A percentile compares a stretch with the other conserved stretches of the same genome.
Conservation (phyloP, 2,888 invertebrate species). For the Apamea anceps region DNA sequence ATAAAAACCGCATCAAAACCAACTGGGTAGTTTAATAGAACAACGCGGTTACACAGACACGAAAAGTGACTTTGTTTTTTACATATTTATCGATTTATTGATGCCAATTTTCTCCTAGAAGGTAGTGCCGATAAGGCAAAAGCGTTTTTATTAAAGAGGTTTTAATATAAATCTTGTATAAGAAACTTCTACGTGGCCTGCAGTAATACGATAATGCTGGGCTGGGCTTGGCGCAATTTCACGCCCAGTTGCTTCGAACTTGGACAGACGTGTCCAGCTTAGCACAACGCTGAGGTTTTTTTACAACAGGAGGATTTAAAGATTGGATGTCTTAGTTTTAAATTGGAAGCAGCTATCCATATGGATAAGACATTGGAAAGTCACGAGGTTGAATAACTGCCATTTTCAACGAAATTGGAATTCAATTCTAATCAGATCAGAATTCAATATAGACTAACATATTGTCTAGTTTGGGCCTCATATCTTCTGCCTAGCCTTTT, state of each 20-base stretch:
- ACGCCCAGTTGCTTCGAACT: slow-evolving; percentile 27
- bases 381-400: neutral
- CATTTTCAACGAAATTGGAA: neutral
- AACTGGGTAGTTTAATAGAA: neutral
- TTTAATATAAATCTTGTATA: slow-evolving; percentile 13
- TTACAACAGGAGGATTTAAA: neutral
- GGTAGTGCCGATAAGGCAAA: neutral
- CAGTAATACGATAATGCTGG: neutral
- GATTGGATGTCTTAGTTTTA: slow-evolving; percentile 21
- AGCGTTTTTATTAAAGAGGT: neutral
- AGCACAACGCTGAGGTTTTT: neutral
- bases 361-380: neutral
- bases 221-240: slow-evolving; percentile 42
- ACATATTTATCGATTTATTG: neutral
- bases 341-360: slow-evolving; percentile 8
- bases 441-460: too few relatives aligned
- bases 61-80: neutral
- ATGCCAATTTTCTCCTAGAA: neutral
- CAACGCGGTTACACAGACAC: neutral
- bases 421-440: neutral
- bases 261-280: slow-evolving; percentile 36
- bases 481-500: too few relatives aligned
- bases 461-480: too few relatives aligned
- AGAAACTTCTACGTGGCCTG: slow-evolving; percentile 8
- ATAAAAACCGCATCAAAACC: neutral